These are phyloP conservation scores for Myotis yumanensis DNA, from an alignment of 2,113 vertebrate species.

Conservation along the genomic window DNA sequence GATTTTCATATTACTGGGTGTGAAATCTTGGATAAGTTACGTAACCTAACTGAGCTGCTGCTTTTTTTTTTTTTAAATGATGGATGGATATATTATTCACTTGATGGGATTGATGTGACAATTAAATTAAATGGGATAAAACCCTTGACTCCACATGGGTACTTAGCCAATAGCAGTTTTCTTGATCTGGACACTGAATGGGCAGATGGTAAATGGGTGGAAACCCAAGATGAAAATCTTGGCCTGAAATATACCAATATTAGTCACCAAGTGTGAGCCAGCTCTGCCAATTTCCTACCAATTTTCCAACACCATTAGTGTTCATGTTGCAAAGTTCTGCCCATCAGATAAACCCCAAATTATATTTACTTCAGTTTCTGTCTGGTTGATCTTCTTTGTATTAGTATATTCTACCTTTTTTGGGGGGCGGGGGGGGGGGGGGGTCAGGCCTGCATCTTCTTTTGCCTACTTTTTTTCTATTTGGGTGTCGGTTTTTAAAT, in stretches of 20 bases:
- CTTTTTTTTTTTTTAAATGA: background rate
- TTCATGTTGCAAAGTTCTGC: background rate
- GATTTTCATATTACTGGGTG: background rate
- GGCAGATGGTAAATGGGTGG: background rate
- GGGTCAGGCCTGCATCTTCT: background rate
- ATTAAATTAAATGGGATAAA: background rate
- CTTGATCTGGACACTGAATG: background rate
- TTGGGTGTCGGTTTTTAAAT: background rate
- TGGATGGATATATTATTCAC: background rate
- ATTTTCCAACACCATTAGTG: background rate
- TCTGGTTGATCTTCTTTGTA: background rate
- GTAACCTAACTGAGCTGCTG: background rate
- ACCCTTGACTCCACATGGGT: background rate
- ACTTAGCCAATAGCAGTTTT: background rate
- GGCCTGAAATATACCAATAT: background rate
- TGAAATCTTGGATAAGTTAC: background rate
- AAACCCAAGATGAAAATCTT: background rate
- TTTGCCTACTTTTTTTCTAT: background rate
- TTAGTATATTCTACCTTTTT: background rate
- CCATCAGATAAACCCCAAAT: background rate
- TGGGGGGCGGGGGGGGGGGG: accelerated
- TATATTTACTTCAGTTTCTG: background rate
- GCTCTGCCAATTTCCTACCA: background rate
- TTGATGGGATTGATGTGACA: background rate
- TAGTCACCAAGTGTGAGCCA: background rate